Percentiles rank a stretch among this genome's conserved stretches.
phyloP scores from a whole-genome alignment of 1,140 invertebrate genomes.

The Lutraria rhynchaena region DNA sequence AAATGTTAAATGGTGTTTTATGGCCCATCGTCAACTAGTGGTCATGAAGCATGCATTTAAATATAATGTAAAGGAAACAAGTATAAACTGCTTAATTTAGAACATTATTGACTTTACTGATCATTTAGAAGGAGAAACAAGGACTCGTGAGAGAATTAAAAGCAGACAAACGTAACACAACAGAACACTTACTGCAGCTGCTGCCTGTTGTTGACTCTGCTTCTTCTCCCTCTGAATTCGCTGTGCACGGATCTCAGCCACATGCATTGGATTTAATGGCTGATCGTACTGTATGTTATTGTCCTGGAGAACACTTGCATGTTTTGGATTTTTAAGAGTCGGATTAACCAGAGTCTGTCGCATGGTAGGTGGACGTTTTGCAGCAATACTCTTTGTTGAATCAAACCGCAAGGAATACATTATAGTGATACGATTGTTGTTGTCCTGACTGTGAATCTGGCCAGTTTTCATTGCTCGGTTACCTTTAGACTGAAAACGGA shows the following conservation, averaged over 20 bases:
- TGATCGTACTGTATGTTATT: constrained; percentile 93
- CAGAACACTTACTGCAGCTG: constrained; percentile 29
- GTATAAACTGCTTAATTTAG: too few relatives aligned
- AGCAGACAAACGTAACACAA: too few relatives aligned
- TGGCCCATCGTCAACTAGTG: too few relatives aligned
- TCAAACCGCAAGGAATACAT: constrained; percentile 90
- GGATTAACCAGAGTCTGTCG: constrained; percentile 87
- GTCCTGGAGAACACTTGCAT: constrained; percentile 91
- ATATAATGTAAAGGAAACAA: too few relatives aligned
- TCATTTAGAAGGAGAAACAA: too few relatives aligned
- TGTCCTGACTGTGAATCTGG: constrained; percentile 92
- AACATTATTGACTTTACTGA: too few relatives aligned
- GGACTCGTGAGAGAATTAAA: too few relatives aligned
- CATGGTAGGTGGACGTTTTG: constrained; percentile 87
- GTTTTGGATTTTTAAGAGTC: constrained; percentile 90
- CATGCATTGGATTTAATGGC: constrained; percentile 91
- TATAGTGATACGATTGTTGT: constrained; percentile 89
- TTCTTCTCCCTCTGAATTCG: constrained; percentile 91
- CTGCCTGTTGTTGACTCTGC: constrained; percentile 81
- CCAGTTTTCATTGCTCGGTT: constrained; percentile 90
- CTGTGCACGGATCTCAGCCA: constrained; percentile 92
- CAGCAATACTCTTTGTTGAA: constrained; percentile 88
- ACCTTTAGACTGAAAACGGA: constrained; percentile 84
- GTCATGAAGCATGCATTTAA: too few relatives aligned
- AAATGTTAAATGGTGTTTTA: too few relatives aligned